Evolutionary conservation across 2,797 vertebrate genomes (phyloP).

Genomic region (Tapirus indicus): DNA sequence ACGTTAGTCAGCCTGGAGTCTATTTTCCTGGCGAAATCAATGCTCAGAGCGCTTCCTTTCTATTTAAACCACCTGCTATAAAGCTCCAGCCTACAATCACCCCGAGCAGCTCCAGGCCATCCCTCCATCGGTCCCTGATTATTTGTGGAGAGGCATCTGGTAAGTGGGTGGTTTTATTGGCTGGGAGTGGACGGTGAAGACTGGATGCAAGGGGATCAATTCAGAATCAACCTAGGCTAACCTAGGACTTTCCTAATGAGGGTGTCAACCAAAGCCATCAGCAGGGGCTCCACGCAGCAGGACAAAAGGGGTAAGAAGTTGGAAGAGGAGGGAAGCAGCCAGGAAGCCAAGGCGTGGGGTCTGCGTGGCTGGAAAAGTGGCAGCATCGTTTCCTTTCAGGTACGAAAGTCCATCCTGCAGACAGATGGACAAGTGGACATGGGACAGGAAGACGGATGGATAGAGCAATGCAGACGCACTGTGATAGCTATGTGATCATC

Average conservation of each 20-base stretch:
- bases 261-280: neutral
- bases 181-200: neutral
- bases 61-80: neutral
- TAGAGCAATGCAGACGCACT: neutral
- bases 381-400: neutral
- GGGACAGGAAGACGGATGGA: neutral
- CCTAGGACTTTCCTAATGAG: neutral
- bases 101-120: neutral
- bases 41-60: neutral
- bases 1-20: neutral
- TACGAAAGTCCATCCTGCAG: neutral
- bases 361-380: neutral
- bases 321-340: too few species aligned
- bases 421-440: neutral
- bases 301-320: neutral
- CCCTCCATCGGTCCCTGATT: fast-evolving
- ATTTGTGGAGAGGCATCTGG: neutral
- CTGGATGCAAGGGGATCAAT: too few species aligned
- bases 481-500: neutral
- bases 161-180: too few species aligned
- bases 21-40: neutral
- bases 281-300: neutral
- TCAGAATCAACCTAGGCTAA: neutral
- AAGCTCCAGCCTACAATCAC: neutral
- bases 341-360: neutral